These are phyloP conservation scores for Lutraria lutraria DNA, from an alignment of 2,888 invertebrate species.

Conservation along the genomic window DNA sequence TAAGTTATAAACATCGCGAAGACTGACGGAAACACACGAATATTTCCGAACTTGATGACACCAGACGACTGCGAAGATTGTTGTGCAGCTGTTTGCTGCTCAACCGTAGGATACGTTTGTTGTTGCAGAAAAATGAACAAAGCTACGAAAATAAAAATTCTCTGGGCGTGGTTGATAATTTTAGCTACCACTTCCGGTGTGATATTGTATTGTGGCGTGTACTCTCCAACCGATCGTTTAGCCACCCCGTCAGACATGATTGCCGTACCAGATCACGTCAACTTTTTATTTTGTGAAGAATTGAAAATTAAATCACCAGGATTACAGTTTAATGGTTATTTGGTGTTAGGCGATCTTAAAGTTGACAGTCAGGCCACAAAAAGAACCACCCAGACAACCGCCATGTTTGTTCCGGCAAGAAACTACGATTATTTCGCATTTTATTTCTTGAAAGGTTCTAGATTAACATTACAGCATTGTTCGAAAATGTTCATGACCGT, in stretches of 20 bases:
- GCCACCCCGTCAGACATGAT: conserved; percentile 62
- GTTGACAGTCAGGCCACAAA: conserved; percentile 26
- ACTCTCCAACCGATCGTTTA: conserved; percentile 40
- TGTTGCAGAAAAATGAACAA: conserved; percentile 55
- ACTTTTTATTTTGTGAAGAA: conserved; percentile 64
- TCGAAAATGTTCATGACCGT: conserved; percentile 37
- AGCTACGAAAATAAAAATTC: conserved; percentile 53
- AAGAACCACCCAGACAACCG: conserved; percentile 21
- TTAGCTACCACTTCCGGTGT: conserved; percentile 41
- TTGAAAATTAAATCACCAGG: conserved; percentile 53
- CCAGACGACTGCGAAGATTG: conserved; percentile 49
- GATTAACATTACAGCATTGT: conserved; percentile 45
- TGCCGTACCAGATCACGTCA: conserved; percentile 51
- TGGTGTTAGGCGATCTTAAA: conserved; percentile 37
- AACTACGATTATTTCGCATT: conserved; percentile 55
- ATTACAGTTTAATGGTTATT: conserved; percentile 53
- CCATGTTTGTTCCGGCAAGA: conserved; percentile 44
- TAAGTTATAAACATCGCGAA: conserved; percentile 1
- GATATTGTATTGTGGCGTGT: conserved; percentile 53
- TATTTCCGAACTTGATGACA: conserved; percentile 12
- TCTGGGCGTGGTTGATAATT: conserved; percentile 58
- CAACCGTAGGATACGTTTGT: conserved; percentile 40
- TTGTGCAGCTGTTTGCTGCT: conserved; percentile 41
- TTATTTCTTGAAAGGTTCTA: conserved; percentile 52
- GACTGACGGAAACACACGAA: background rate